These are phyloP conservation scores for Lithodes maja DNA, from an alignment of 2,888 invertebrate species.

Conservation along the genomic window DNA sequence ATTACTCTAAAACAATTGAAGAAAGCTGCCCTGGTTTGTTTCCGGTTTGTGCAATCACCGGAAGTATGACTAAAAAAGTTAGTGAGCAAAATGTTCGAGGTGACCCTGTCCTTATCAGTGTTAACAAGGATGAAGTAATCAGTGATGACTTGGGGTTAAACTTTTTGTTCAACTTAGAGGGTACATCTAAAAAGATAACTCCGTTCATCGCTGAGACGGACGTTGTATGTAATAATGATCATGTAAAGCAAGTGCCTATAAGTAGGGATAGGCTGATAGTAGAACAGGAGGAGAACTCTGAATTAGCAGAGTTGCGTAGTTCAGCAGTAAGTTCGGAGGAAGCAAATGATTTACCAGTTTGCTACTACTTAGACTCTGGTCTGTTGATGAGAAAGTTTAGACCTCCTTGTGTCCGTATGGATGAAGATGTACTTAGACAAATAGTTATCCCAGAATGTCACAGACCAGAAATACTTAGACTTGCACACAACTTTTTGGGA, in stretches of 20 bases:
- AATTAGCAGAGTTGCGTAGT: not conserved
- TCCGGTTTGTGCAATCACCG: not conserved
- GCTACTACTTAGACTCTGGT: conserved; percentile 3
- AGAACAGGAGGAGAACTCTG: not conserved
- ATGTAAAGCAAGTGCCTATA: not conserved
- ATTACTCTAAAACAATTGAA: not conserved
- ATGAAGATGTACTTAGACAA: not conserved
- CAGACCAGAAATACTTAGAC: not conserved
- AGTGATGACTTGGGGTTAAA: not conserved
- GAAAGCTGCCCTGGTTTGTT: not conserved
- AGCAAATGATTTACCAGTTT: not conserved
- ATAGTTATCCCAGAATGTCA: not conserved
- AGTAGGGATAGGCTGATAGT: not conserved
- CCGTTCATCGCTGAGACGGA: not conserved
- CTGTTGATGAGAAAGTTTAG: conserved; percentile 1
- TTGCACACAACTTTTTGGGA: not conserved
- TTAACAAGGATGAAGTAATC: not conserved
- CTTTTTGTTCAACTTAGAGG: not conserved
- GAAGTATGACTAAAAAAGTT: not conserved
- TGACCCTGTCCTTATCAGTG: not conserved
- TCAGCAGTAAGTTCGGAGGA: not conserved
- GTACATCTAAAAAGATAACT: not conserved
- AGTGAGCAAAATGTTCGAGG: not conserved
- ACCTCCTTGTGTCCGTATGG: not conserved
- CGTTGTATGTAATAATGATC: not conserved